Percentiles rank a stretch among this genome's conserved stretches.
Evolutionary conservation across 2,797 vertebrate species (phyloP).

Genomic region (Microctenopoma steveboyesi): DNA sequence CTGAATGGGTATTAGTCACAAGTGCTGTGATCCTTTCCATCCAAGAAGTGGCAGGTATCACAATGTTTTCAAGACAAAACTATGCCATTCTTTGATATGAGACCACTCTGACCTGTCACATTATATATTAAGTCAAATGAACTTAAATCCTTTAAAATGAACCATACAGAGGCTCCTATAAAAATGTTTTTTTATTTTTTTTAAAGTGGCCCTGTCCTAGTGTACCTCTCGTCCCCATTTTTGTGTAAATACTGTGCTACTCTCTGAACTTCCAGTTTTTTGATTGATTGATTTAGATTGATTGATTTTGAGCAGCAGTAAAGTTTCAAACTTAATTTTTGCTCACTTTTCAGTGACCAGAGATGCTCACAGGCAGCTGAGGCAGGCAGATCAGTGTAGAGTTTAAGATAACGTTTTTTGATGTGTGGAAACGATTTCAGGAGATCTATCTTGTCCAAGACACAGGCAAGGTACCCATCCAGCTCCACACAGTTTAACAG

Average conservation of each 20-base stretch:
- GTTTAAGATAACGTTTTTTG: constrained; percentile 5
- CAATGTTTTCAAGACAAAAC: too few species aligned
- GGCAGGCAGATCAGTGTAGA: not conserved
- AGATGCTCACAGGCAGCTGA: not conserved
- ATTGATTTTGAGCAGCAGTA: not conserved
- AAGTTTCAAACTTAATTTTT: not conserved
- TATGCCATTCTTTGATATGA: too few species aligned
- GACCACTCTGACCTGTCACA: not conserved
- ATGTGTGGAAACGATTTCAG: constrained; percentile 1
- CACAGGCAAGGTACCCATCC: not conserved
- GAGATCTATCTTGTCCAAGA: not conserved
- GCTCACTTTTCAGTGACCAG: not conserved
- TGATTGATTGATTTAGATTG: not conserved
- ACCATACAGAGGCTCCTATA: too few species aligned
- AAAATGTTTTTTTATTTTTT: not conserved
- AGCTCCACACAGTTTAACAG: too few species aligned
- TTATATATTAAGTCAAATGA: not conserved
- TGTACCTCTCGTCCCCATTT: not conserved
- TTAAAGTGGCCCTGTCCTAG: not conserved
- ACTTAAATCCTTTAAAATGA: not conserved
- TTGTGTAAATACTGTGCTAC: not conserved
- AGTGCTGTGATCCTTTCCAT: too few species aligned
- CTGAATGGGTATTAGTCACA: not conserved
- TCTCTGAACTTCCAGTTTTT: not conserved
- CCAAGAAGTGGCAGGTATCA: too few species aligned